Conservation (phyloP, 2,888 invertebrate species). For the Metacarcinus magister region DNA sequence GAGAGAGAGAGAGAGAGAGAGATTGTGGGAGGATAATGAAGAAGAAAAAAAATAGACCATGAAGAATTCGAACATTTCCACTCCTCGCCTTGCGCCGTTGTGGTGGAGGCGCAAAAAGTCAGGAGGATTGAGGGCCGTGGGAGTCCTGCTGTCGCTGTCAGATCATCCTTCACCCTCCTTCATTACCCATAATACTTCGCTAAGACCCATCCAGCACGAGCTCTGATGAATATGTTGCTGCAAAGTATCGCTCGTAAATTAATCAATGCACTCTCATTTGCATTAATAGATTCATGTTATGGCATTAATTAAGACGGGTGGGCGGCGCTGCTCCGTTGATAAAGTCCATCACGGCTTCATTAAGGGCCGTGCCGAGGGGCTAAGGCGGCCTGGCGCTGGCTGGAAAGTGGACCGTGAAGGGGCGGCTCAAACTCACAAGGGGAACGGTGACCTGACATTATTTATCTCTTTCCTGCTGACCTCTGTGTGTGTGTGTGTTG, state of each 20-base stretch:
- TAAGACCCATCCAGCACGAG: conserved; percentile 8
- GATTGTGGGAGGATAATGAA: not conserved
- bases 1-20: not conserved
- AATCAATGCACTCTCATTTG: conserved; percentile 54
- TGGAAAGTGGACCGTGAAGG: not conserved
- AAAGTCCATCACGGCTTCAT: conserved; percentile 60
- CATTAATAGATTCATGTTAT: conserved; percentile 62
- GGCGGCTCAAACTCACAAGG: not conserved
- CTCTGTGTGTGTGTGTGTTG: not conserved
- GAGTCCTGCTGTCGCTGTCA: not conserved
- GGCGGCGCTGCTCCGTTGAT: conserved; percentile 8
- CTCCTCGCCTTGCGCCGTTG: not conserved
- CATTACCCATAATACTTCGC: conserved; percentile 49
- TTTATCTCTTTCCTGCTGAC: not conserved
- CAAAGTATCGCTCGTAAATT: conserved; percentile 53
- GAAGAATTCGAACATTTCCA: not conserved
- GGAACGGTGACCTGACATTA: not conserved
- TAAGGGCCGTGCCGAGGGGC: not conserved
- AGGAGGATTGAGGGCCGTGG: not conserved
- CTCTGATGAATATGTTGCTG: conserved; percentile 43
- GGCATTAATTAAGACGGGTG: conserved; percentile 56
- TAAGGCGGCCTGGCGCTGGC: not conserved
- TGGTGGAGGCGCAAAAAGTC: not conserved
- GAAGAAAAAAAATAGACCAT: not conserved
- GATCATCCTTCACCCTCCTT: not conserved